Percentiles rank a stretch among this genome's conserved stretches.
These are phyloP conservation scores for Bombus haemorrhoidalis DNA, from an alignment of 1,140 invertebrate species.

Conservation along the genomic window DNA sequence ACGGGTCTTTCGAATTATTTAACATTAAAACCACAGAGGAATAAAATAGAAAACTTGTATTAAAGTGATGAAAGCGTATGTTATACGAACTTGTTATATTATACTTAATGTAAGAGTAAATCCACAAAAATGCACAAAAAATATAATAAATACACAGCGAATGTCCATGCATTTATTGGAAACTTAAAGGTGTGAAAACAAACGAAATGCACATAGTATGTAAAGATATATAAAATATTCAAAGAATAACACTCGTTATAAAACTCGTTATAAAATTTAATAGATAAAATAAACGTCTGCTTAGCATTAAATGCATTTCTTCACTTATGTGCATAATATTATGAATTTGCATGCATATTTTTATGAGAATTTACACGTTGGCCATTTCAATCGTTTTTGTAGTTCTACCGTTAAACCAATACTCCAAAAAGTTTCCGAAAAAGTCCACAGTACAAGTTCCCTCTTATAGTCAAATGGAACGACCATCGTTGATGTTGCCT, in stretches of 20 bases:
- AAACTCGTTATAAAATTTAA: not conserved
- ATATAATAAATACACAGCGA: too few species aligned
- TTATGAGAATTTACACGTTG: not conserved
- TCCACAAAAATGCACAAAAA: too few species aligned
- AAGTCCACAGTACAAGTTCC: not conserved
- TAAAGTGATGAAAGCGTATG: not conserved
- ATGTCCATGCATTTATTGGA: not conserved
- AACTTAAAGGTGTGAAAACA: not conserved
- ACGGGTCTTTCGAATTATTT: not conserved
- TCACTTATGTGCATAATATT: too few species aligned
- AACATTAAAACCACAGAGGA: not conserved
- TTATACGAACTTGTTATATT: too few species aligned
- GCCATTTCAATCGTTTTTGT: not conserved
- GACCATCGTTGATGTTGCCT: not conserved
- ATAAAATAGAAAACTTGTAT: not conserved
- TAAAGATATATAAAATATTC: too few species aligned
- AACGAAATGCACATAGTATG: not conserved
- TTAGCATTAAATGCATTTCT: too few species aligned
- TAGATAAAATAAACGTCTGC: too few species aligned
- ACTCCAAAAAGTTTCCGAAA: not conserved
- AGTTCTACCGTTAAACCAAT: not conserved
- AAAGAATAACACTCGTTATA: not conserved
- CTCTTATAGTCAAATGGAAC: not conserved
- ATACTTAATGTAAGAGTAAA: too few species aligned
- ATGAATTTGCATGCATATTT: not conserved